A percentile compares a stretch with the other conserved stretches of the same genome.
phyloP scores from a whole-genome alignment of 1,140 invertebrate genomes.

The Papilio xuthus region DNA sequence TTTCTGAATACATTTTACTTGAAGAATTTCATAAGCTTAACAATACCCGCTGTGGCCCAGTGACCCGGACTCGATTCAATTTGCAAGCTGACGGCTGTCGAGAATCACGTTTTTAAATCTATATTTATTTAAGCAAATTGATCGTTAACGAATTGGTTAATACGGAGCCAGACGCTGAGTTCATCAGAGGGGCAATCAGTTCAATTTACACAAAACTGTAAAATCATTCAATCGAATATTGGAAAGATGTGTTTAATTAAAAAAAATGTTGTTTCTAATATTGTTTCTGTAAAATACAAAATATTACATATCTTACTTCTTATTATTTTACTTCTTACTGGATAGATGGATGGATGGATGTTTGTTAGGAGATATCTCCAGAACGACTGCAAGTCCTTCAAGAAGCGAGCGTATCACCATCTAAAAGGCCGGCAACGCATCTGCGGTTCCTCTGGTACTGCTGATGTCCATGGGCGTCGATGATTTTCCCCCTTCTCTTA shows the following conservation, averaged over 20 bases:
- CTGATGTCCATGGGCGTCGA: too few relatives aligned
- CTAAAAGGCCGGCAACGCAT: too few relatives aligned
- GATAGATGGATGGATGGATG: too few relatives aligned
- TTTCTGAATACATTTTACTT: not conserved
- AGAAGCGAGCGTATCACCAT: too few relatives aligned
- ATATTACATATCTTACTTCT: too few relatives aligned
- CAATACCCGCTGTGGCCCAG: not conserved
- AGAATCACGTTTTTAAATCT: conserved; percentile 16
- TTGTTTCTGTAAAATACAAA: too few relatives aligned
- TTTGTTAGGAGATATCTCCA: too few relatives aligned
- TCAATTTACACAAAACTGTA: not conserved
- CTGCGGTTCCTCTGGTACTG: too few relatives aligned
- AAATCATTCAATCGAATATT: not conserved
- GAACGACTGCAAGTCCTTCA: too few relatives aligned
- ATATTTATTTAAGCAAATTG: conserved; percentile 26
- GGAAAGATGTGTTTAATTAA: not conserved
- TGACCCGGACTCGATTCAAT: conserved; percentile 12
- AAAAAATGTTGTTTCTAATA: too few relatives aligned
- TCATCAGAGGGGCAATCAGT: conserved; percentile 9
- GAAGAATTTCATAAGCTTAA: not conserved
- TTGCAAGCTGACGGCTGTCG: conserved; percentile 2
- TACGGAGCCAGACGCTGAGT: not conserved
- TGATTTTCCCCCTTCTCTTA: too few relatives aligned
- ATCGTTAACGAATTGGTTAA: conserved; percentile 25
- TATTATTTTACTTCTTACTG: too few relatives aligned